Percentiles rank a stretch among this genome's conserved stretches.
Evolutionary conservation across 2,888 invertebrate genomes (phyloP).

Genomic region (Camponotus fellah): DNA sequence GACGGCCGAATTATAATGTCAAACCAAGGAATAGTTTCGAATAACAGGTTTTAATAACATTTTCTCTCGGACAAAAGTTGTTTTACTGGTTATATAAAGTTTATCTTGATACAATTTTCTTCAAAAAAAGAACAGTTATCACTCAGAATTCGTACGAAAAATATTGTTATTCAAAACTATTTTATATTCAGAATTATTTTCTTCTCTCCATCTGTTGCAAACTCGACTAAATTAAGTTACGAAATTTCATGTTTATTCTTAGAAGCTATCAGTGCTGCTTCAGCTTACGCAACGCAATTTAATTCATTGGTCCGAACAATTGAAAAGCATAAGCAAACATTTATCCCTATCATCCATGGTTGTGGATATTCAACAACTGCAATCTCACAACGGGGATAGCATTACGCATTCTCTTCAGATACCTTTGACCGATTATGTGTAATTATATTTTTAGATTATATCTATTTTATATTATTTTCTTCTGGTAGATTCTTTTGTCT

Average conservation of each 20-base stretch:
- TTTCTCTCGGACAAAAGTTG: background rate
- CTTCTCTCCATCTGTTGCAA: background rate
- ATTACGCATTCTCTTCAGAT: constrained; percentile 82
- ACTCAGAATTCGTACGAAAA: background rate
- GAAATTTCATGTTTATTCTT: constrained; percentile 57
- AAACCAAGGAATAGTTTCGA: background rate
- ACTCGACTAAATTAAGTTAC: background rate
- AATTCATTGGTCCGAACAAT: constrained; percentile 83
- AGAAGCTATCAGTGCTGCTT: constrained; percentile 85
- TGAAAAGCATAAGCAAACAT: constrained; percentile 80
- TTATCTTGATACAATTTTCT: background rate
- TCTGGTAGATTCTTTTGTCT: background rate
- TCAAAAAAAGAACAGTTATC: background rate
- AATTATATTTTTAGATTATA: constrained; percentile 56
- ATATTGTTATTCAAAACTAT: constrained; percentile 3
- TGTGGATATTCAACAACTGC: constrained; percentile 83
- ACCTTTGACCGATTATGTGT: constrained; percentile 81
- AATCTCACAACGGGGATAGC: constrained; percentile 77
- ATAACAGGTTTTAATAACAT: background rate
- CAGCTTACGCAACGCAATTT: constrained; percentile 84
- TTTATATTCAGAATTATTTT: background rate
- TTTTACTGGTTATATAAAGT: background rate
- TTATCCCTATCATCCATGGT: constrained; percentile 82
- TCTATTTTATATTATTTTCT: background rate
- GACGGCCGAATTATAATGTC: constrained; percentile 35